phyloP scores from a whole-genome alignment of 92 coral and sea anemone species.

The Phenganax stokvisi region DNA sequence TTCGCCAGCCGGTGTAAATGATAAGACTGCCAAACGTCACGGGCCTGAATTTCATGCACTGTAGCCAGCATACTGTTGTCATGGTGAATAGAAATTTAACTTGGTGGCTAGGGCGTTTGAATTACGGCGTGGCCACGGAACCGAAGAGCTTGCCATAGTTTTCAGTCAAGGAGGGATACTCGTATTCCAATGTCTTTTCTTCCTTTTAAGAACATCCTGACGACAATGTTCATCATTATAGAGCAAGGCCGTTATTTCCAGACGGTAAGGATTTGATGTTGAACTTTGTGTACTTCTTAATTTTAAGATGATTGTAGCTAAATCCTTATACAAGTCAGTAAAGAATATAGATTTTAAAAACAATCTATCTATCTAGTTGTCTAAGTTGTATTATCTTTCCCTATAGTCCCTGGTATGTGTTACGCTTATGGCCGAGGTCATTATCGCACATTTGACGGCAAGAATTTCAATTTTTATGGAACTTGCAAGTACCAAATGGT shows the following conservation, averaged over 20 bases:
- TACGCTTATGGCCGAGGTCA: constrained; percentile 72
- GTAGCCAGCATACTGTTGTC: too few relatives aligned
- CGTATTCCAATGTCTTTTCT: neutral
- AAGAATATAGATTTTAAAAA: neutral
- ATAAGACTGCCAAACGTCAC: too few relatives aligned
- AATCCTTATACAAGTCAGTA: too few relatives aligned
- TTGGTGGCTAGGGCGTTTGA: too few relatives aligned
- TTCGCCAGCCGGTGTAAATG: too few relatives aligned
- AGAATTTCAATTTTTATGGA: constrained; percentile 64
- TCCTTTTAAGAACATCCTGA: neutral
- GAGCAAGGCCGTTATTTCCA: constrained; percentile 18
- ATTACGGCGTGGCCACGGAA: too few relatives aligned
- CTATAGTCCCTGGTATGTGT: constrained; percentile 73
- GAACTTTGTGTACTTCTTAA: too few relatives aligned
- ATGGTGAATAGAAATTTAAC: too few relatives aligned
- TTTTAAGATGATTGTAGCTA: too few relatives aligned
- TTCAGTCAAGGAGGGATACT: too few relatives aligned
- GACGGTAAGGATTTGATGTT: neutral
- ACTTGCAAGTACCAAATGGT: constrained; percentile 62
- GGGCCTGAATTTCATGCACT: too few relatives aligned
- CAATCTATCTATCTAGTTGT: neutral
- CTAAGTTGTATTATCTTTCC: neutral
- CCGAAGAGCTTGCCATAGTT: too few relatives aligned
- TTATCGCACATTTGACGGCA: constrained; percentile 79
- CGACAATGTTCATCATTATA: neutral